Conservation (phyloP, 2,888 invertebrate genomes). For the Altica lythri region DNA sequence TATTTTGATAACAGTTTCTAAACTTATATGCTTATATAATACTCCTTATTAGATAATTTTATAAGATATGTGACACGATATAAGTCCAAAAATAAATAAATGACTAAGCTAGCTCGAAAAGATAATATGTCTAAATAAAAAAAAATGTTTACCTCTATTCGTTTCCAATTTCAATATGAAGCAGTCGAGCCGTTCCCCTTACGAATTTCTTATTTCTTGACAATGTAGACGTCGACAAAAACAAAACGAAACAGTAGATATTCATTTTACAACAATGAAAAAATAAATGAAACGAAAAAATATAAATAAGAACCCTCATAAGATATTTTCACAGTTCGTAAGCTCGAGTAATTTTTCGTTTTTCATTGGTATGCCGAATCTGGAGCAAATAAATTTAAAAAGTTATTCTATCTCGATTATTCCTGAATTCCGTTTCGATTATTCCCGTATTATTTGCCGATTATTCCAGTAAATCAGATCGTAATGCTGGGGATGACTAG, state of each 20-base stretch:
- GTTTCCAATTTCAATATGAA: no score
- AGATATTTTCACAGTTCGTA: constrained; percentile 10
- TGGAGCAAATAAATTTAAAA: constrained; percentile 20
- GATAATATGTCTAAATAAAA: no score
- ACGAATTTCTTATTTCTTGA: no score
- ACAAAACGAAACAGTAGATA: neutral
- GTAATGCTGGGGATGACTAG: constrained; percentile 16
- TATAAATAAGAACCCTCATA: constrained; percentile 7
- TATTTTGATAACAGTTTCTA: no score
- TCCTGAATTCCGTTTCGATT: constrained; percentile 16
- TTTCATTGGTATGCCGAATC: constrained; percentile 14
- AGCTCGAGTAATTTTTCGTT: constrained; percentile 6
- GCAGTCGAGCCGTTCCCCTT: no score
- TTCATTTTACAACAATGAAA: neutral
- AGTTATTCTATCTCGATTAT: constrained; percentile 21
- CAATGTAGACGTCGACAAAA: neutral
- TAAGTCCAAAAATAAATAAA: no score
- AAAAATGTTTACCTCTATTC: no score
- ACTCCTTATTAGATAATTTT: no score
- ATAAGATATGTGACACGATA: no score
- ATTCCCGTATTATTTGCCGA: constrained; percentile 13
- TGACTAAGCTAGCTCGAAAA: no score
- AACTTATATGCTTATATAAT: no score
- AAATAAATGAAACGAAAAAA: constrained; percentile 9
- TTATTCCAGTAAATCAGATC: constrained; percentile 23